Percentiles rank a stretch among this genome's conserved stretches.
Conservation (phyloP, 2,113 vertebrate species). For the Uria aalge region DNA sequence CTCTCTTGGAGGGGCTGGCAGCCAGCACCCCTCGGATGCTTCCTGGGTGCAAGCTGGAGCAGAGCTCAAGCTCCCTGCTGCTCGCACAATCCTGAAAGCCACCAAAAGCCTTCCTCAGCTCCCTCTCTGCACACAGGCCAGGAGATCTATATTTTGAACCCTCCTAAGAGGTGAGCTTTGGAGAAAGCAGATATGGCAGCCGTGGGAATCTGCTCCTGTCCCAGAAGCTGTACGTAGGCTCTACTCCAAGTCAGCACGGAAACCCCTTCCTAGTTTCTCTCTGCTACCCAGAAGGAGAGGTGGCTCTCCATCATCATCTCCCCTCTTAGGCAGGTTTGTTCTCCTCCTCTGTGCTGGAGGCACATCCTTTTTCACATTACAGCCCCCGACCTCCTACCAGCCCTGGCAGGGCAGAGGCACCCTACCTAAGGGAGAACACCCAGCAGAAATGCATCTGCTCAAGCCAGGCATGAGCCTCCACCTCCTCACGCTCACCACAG, state of each 20-base stretch:
- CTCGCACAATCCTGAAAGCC: background rate
- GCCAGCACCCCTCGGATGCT: background rate
- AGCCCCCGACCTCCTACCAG: background rate
- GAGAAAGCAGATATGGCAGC: background rate
- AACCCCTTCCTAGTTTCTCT: background rate
- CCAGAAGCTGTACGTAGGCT: background rate
- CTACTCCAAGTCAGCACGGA: background rate
- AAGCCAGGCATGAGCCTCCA: background rate
- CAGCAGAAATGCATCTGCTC: background rate
- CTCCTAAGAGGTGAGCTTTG: background rate
- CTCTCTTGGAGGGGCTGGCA: background rate
- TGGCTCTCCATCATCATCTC: background rate
- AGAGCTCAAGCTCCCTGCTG: background rate
- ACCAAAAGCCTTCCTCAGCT: background rate
- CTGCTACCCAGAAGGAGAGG: background rate
- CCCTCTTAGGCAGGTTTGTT: background rate
- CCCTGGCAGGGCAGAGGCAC: background rate
- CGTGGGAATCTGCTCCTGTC: background rate
- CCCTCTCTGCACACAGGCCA: background rate
- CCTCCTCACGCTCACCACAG: background rate
- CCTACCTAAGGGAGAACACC: background rate
- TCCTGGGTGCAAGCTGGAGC: background rate
- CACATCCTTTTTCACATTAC: rapidly evolving
- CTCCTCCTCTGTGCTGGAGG: background rate
- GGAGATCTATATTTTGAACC: background rate